Evolutionary conservation across 2,888 invertebrate genomes (phyloP), one percentile per base, ranked within the genome.

Genomic region (Schizaphis graminum): DNA sequence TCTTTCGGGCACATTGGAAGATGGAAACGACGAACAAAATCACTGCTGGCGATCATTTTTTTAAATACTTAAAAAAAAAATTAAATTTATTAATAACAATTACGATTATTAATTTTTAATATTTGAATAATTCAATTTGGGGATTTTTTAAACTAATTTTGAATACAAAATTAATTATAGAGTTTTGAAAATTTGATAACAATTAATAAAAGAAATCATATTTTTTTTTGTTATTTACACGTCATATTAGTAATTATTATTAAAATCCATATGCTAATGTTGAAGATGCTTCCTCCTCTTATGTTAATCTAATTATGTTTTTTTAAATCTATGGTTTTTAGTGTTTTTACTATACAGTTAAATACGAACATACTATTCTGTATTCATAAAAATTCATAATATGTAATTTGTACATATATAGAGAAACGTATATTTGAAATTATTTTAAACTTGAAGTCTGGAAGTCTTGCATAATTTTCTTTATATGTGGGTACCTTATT

Each of bases 1-100:
- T 77, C 77, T 35, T 21, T 35, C 16, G 35, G 35, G 3, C 35
- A 35, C 77, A 77, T 7, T 21, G 21, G 21, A 21, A 56, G 26
- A 61, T 47, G 35, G 77, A 77, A 77, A 77, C 35, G 35, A 21
- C 2, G 10, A 89, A 13, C 28, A 28, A 8, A 77, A 49, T 91
- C 41, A 84, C 91, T 77, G 67, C 47, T 77, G 67, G 90, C 49
- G n/a, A 47, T 90, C 49, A 7, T 77, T 77, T 77, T 21, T 77
- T 77, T 8, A 77, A 77, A 77, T 77, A 21, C 8, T 77, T 67
- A 26, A 26, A 21, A 24, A 24, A n/a, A 84, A 7, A 24, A 7
- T 44, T 85, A 28, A 28, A 47, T 44, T 47, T 16, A 2, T 49
- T 24, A 28, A 47, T 10, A 86, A 7, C 35, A 35, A 77, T 35